Base-by-base conservation (phyloP, 2,888 invertebrate species). In the Troglohyphantes excavatus region DNA sequence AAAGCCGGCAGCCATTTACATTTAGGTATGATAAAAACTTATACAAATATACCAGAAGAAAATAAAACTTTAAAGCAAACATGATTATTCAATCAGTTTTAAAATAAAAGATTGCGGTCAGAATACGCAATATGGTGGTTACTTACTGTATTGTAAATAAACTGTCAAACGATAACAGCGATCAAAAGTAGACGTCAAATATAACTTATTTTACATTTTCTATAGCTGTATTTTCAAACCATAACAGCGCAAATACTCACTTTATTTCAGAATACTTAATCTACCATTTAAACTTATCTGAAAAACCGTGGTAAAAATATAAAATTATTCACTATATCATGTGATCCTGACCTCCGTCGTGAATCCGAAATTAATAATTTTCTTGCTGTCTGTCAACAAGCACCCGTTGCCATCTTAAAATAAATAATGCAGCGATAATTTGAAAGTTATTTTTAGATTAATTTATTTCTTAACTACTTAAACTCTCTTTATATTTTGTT, bases 241-340 rank as follows among this genome's bases (percentile, higher is more conserved):
- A 39, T 39, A 39, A 39, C 39, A 13, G 39, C 1, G 7, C 7
- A 39, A 39, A 1, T 39, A 39, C n/a, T 2, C 1, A 1, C 1
- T 39, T 2, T 11, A 2, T 39, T 39, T 39, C 0, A 39, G 9
- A 39, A 11, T 39, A 39, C 13, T 39, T 39, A 39, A 39, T 39
- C 39, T 11, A 39, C 39, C 39, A 39, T 39, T 39, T 39, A 39
- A 11, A 39, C 1, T 39, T 46, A 46, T 27, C 27, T 21, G 63
- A 53, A 29, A 81, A 53, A 21, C 43, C 19, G 2, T n/a, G 26
- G 68, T 53, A 68, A 81, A 81, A 68, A 82, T 82, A 70, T 68
- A 75, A 82, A 68, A 82, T 72, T 82, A 76, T 75, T 82, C 68
- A 82, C 81, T 76, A 73, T 53, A 89, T 89, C 88, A 89, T 83